A percentile compares a stretch with the other conserved stretches of the same genome.
phyloP scores from a whole-genome alignment of 2,888 invertebrate genomes.

The Sphaerophoria taeniata region DNA sequence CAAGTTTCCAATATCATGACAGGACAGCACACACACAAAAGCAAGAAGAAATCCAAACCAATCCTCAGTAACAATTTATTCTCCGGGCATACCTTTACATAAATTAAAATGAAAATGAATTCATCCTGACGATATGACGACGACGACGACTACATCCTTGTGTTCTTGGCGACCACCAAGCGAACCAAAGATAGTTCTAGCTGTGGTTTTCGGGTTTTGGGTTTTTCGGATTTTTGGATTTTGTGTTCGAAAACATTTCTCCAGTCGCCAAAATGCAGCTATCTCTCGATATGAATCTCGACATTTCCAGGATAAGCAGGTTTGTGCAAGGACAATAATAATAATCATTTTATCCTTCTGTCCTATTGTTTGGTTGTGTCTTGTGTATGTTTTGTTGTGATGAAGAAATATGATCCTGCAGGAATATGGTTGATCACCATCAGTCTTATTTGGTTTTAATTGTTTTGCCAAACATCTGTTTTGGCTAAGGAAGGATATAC shows the following conservation, averaged over 20 bases:
- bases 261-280: conserved; percentile 36
- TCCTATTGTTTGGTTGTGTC: conserved; percentile 23
- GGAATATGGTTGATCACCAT: conserved; percentile 44
- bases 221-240: not conserved
- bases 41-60: conserved; percentile 23
- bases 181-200: not conserved
- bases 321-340: conserved; percentile 29
- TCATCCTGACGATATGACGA: conserved; percentile 19
- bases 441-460: conserved; percentile 59
- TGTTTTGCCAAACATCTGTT: conserved; percentile 69
- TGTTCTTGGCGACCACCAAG: not conserved
- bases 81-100: conserved; percentile 68
- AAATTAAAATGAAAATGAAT: conserved; percentile 72
- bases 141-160: not conserved
- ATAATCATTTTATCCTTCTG: conserved; percentile 28
- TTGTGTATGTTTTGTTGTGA: conserved; percentile 44
- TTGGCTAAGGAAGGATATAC: not conserved
- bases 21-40: not conserved
- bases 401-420: conserved; percentile 70
- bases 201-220: not conserved
- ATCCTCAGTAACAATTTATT: conserved; percentile 58
- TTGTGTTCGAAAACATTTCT: conserved; percentile 9
- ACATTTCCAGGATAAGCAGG: not conserved
- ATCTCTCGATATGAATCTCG: conserved; percentile 30
- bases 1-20: conserved; percentile 1